phyloP scores from a whole-genome alignment of 2,797 vertebrate species.

The Myotis planiceps region DNA sequence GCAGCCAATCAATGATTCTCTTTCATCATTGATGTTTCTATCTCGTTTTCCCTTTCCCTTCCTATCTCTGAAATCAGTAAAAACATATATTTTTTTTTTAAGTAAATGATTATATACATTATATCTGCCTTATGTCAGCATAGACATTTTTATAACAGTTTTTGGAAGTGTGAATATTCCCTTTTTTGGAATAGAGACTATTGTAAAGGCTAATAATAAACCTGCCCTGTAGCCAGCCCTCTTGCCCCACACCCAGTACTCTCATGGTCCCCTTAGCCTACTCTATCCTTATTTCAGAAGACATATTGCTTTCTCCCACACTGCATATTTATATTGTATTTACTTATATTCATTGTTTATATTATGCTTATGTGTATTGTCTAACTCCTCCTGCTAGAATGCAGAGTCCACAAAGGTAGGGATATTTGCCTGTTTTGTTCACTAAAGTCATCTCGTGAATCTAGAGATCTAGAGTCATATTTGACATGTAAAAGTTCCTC shows the following conservation, averaged over 20 bases:
- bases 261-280: background rate
- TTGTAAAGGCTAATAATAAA: background rate
- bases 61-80: too few species aligned
- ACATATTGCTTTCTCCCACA: background rate
- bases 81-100: too few species aligned
- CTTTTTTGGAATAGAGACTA: background rate
- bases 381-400: background rate
- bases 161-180: background rate
- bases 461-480: background rate
- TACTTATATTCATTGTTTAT: background rate
- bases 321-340: background rate
- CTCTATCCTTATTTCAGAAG: background rate
- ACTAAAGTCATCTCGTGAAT: background rate
- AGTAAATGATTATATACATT: background rate
- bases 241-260: accelerated
- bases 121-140: background rate
- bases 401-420: background rate
- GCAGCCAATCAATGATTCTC: too few species aligned
- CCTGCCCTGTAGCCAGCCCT: background rate
- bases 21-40: too few species aligned
- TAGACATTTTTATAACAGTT: slow-evolving; percentile 20
- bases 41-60: too few species aligned
- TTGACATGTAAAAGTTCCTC: background rate
- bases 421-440: background rate
- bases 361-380: background rate